These are phyloP conservation scores for Diarsia rubi DNA, from an alignment of 2,888 invertebrate species.

Conservation along the genomic window DNA sequence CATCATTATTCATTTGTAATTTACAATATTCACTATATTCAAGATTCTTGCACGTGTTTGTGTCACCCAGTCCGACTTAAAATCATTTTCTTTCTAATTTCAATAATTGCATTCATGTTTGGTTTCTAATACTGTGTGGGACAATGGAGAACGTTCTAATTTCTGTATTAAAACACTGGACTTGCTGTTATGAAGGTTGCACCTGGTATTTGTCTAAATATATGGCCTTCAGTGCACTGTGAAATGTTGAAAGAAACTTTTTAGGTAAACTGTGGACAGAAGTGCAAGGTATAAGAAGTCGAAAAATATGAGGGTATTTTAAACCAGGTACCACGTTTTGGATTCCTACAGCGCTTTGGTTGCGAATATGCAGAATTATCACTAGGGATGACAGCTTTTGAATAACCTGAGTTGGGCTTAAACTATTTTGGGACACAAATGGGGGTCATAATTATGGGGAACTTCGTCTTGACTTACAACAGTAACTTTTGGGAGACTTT, in stretches of 20 bases:
- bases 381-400: neutral
- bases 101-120: slow-evolving; percentile 45
- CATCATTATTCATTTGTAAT: slow-evolving; percentile 46
- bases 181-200: slow-evolving; percentile 31
- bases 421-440: neutral
- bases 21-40: slow-evolving; percentile 8
- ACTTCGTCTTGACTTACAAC: neutral
- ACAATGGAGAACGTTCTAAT: slow-evolving; percentile 40
- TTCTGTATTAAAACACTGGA: slow-evolving; percentile 23
- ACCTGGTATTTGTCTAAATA: slow-evolving; percentile 29
- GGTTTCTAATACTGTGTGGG: slow-evolving; percentile 45
- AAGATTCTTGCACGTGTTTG: slow-evolving; percentile 52
- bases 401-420: neutral
- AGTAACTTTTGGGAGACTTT: slow-evolving; percentile 1
- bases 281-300: neutral
- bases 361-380: neutral
- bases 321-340: neutral
- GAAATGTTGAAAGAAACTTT: neutral
- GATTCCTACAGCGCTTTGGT: neutral
- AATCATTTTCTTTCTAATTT: slow-evolving; percentile 22
- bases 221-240: slow-evolving; percentile 25
- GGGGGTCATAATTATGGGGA: slow-evolving; percentile 6
- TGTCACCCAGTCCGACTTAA: slow-evolving; percentile 7
- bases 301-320: neutral
- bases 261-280: neutral